Conservation (phyloP, 1,140 invertebrate genomes). For the Babylonia areolata region DNA sequence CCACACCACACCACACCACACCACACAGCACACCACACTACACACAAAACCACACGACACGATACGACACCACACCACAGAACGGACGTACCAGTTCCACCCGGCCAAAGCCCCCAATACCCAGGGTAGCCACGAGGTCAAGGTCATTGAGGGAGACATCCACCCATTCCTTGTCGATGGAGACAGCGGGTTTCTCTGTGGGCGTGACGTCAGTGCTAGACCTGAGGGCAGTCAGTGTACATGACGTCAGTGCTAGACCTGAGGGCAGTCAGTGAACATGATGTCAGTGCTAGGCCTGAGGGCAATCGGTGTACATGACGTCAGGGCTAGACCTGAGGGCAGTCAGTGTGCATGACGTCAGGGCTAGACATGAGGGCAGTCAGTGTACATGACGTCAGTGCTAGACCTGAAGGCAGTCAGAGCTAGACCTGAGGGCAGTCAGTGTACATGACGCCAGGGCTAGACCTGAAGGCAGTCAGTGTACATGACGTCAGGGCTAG, state of each 20-base stretch:
- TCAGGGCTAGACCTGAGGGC: slow-evolving; percentile 58
- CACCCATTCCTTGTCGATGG: slow-evolving; percentile 65
- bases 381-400: too few relatives aligned
- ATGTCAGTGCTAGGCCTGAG: slow-evolving; percentile 58
- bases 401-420: too few relatives aligned
- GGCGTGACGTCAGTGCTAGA: slow-evolving; percentile 51
- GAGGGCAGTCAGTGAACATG: slow-evolving; percentile 33
- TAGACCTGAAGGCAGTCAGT: too few relatives aligned
- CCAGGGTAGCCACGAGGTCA: slow-evolving; percentile 91
- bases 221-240: slow-evolving; percentile 49
- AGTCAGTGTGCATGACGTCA: too few relatives aligned
- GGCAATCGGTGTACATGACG: slow-evolving; percentile 36
- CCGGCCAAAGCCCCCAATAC: slow-evolving; percentile 97
- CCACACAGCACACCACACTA: too few relatives aligned
- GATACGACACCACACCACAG: too few relatives aligned
- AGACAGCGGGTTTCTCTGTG: slow-evolving; percentile 50
- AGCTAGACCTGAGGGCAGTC: too few relatives aligned
- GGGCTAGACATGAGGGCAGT: too few relatives aligned
- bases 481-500: too few relatives aligned
- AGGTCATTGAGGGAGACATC: slow-evolving; percentile 87
- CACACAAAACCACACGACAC: too few relatives aligned
- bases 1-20: too few relatives aligned
- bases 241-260: slow-evolving; percentile 57
- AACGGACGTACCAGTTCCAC: slow-evolving; percentile 99
- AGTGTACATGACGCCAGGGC: too few relatives aligned